These are phyloP conservation scores for Leptothorax acervorum DNA, from an alignment of 2,888 invertebrate species.

Conservation along the genomic window DNA sequence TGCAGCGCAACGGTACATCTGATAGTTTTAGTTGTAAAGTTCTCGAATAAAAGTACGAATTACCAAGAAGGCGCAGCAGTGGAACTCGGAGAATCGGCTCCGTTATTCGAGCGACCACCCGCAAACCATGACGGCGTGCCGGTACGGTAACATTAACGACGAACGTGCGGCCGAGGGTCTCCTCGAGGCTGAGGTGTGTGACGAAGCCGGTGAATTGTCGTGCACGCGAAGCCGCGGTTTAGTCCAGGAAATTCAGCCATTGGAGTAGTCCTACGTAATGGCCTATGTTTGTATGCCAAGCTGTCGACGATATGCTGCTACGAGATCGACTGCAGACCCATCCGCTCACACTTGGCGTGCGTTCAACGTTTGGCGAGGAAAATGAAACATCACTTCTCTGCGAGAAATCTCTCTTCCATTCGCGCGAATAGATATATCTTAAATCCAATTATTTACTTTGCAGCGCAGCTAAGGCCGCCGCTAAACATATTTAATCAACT, in stretches of 20 bases:
- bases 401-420: not conserved
- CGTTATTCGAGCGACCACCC: slow-evolving; percentile 53
- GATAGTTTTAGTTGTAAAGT: not conserved
- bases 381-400: not conserved
- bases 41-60: not conserved
- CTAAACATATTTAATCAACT: not conserved
- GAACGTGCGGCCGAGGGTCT: slow-evolving; percentile 45
- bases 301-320: slow-evolving; percentile 47
- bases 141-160: slow-evolving; percentile 46
- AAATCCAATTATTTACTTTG: not conserved
- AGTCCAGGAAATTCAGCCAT: slow-evolving; percentile 40
- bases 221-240: slow-evolving; percentile 52
- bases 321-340: slow-evolving; percentile 7
- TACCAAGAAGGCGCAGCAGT: not conserved
- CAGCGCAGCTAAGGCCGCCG: not conserved
- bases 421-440: not conserved
- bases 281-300: slow-evolving; percentile 45
- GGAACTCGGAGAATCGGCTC: slow-evolving; percentile 8
- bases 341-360: not conserved
- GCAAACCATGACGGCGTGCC: slow-evolving; percentile 44
- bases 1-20: not conserved
- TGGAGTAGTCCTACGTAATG: slow-evolving; percentile 30
- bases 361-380: not conserved
- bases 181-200: slow-evolving; percentile 44
- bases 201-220: slow-evolving; percentile 51